Base-by-base conservation (phyloP, 2,113 vertebrate genomes). In the Lontra canadensis region DNA sequence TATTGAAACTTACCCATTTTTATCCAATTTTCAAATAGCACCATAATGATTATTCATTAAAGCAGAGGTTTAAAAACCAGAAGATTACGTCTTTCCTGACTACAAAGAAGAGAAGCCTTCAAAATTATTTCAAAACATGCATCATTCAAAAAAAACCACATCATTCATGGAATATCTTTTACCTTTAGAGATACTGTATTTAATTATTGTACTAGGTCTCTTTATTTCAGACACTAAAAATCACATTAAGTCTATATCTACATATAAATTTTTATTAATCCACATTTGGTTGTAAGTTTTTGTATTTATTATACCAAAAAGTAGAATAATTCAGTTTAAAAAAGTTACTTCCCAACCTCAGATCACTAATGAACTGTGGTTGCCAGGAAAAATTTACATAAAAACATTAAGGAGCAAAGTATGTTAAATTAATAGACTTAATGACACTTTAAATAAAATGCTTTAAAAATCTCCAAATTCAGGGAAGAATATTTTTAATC, bases 381-480 rank as follows among this genome's bases (percentile, higher is more conserved):
- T 42, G 23, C 6, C 25, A 94, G 69, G 44, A 94, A 25, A 2
- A 63, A 76, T 69, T 82, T 36, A 57, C 23, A 39, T 52, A 5
- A 97, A 94, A 83, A 61, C 14, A 83, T 61, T 65, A 88, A 44
- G 3, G 3, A 39, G 0, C 0, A 74, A 94, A 86, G 2, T 7
- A 67, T 94, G 76, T 91, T 92, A 96, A 94, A 57, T 87, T 82
- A 74, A 95, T 76, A 29, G 44, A 88, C 44, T 55, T 81, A 82
- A 63, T 95, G 42, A 95, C 69, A 96, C 23, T 96, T 20, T 52
- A 82, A 84, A 84, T 97, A 95, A 96, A 94, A 26, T 59, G 11
- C 21, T 44, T 52, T 57, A 85, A 91, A 93, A 7, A 49, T n/a
- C 26, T 92, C 87, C 10, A 93, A 94, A 94, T 83, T 90, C 10